Evolutionary conservation across 2,888 invertebrate species (phyloP), one percentile per base, ranked within the genome.

Genomic region (Gryllus longicercus): DNA sequence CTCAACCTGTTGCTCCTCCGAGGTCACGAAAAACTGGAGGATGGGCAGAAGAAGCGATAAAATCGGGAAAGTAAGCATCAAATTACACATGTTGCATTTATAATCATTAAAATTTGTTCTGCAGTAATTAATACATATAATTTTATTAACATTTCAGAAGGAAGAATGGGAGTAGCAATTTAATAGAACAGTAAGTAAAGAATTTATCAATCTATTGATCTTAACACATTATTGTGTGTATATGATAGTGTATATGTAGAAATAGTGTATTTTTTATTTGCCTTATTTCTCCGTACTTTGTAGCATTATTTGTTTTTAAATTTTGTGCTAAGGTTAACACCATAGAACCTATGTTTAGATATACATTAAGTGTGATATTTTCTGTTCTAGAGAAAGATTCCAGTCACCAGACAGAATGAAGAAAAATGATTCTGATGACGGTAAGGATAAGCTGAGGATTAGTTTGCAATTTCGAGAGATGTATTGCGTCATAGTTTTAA

Each of bases 21-120:
- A 78, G 81, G 38, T 78, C 82, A 14, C 87, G 91, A 82, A 91
- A 91, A 85, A 91, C 91, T 3, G 90, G 90, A 2, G 92, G 92
- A 75, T 93, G 92, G 92, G 90, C 91, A 1, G 92, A 92, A 83
- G 91, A 91, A 83, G 87, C 88, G 0, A 82, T 83, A 49, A 88
- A 87, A 84, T 85, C 86, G 63, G 85, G 85, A 80, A 88, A 86
- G 88, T 88, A 75, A 21, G 75, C 21, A 75, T 75, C n/a, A 75
- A 8, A n/a, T 8, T 75, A 1, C 89, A 84, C 38, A 38, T 38
- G 8, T 38, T 38, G 1, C 38, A 38, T 38, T 38, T 38, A 5
- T 38, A 38, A 38, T 8, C 1, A 38, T 38, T 8, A 5, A 38
- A 38, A 0, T 8, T 38, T 38, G 38, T 8, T 38, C 38, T 88